Conservation (phyloP, 2,113 vertebrate genomes). For the Fulmarus glacialis region DNA sequence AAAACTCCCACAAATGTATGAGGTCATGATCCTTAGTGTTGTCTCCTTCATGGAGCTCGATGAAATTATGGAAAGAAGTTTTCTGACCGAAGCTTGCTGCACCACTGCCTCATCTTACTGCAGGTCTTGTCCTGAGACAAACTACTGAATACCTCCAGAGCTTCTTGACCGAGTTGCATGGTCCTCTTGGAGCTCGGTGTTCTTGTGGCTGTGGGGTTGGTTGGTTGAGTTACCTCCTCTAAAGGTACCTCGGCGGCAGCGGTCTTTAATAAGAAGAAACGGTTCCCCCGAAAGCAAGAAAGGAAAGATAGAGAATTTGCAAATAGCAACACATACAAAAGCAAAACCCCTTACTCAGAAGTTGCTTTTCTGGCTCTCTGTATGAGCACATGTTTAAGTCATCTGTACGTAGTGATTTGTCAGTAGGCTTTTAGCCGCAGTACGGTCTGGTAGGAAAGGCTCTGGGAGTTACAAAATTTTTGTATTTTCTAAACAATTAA, state of each 20-base stretch:
- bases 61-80: not conserved
- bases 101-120: not conserved
- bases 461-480: not conserved
- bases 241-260: not conserved
- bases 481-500: not conserved
- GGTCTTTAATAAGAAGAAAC: not conserved
- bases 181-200: fast-evolving
- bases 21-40: not conserved
- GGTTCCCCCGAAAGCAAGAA: not conserved
- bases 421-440: not conserved
- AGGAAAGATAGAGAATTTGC: not conserved
- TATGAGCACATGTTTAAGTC: not conserved
- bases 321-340: not conserved
- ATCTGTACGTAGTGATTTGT: not conserved
- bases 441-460: not conserved
- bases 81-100: not conserved
- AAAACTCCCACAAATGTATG: not conserved
- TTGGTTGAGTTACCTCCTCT: not conserved
- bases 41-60: not conserved
- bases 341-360: not conserved
- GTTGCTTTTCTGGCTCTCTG: not conserved
- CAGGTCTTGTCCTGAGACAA: not conserved
- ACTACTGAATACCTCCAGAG: not conserved
- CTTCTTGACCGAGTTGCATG: not conserved
- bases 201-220: not conserved